A percentile compares a stretch with the other conserved stretches of the same genome.
These are phyloP conservation scores for Synanthedon andrenaeformis DNA, from an alignment of 2,888 invertebrate genomes.

Conservation along the genomic window DNA sequence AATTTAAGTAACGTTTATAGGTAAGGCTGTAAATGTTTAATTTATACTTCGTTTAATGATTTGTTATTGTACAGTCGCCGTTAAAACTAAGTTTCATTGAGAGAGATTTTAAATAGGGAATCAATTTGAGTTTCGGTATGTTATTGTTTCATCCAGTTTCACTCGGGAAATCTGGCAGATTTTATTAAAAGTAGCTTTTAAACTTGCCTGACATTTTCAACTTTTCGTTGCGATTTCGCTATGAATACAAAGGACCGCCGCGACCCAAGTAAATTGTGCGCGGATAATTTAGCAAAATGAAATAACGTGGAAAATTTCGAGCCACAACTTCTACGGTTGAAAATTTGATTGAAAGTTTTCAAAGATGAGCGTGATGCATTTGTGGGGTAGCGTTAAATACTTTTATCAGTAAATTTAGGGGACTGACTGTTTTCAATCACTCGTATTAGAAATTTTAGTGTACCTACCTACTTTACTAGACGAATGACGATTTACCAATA, in stretches of 20 bases:
- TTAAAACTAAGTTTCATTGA: too few relatives aligned
- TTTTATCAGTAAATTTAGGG: too few relatives aligned
- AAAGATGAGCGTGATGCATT: not conserved
- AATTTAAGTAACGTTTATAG: too few relatives aligned
- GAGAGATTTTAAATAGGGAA: too few relatives aligned
- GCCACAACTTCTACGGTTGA: not conserved
- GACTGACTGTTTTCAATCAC: too few relatives aligned
- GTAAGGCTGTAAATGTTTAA: too few relatives aligned
- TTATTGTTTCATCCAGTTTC: not conserved
- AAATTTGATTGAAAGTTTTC: not conserved
- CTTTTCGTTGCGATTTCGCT: not conserved
- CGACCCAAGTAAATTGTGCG: not conserved
- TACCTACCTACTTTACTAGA: too few relatives aligned
- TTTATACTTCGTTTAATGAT: too few relatives aligned
- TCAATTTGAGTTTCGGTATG: too few relatives aligned
- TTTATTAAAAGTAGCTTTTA: not conserved
- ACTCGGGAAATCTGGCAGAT: not conserved
- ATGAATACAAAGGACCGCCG: not conserved
- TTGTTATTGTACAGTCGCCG: too few relatives aligned
- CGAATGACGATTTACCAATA: too few relatives aligned
- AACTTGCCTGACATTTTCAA: not conserved
- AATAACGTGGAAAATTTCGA: not conserved
- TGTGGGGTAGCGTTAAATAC: not conserved
- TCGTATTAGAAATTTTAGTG: too few relatives aligned
- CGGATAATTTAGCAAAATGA: not conserved